These are phyloP conservation scores for Adrianichthys oophorus DNA, from an alignment of 2,797 vertebrate genomes.

Conservation along the genomic window DNA sequence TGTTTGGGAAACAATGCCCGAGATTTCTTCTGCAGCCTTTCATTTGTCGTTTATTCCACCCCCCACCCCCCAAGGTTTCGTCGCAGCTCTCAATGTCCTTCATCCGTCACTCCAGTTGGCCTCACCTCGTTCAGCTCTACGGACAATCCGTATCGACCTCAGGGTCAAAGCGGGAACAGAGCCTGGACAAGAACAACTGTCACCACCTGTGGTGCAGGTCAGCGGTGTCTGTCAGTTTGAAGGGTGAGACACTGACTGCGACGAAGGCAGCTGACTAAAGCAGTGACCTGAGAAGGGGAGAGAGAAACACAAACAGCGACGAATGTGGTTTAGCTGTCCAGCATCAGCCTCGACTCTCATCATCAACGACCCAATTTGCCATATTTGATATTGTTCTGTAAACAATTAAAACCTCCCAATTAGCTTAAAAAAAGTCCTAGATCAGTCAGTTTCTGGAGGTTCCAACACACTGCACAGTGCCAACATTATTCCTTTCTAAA, in stretches of 20 bases:
- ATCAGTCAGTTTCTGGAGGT: slow-evolving; percentile 34
- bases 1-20: no score
- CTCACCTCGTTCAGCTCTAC: neutral
- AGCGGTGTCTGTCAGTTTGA: neutral
- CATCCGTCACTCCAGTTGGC: neutral
- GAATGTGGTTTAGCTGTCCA: no score
- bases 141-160: neutral
- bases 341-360: no score
- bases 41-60: no score
- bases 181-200: neutral
- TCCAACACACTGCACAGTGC: slow-evolving; percentile 29
- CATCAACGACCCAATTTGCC: no score
- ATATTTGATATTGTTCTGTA: no score
- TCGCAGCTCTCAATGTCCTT: slow-evolving; percentile 1
- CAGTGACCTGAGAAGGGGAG: no score
- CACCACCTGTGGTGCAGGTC: neutral
- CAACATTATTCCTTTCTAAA: slow-evolving; percentile 48
- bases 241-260: neutral
- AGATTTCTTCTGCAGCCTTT: no score
- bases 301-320: no score
- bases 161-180: neutral
- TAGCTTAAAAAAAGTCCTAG: slow-evolving; percentile 14
- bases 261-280: neutral
- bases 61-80: no score
- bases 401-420: no score